A percentile compares a stretch with the other conserved stretches of the same genome.
Evolutionary conservation across 2,888 invertebrate genomes (phyloP).

Genomic region (Dicyrtomina minuta): DNA sequence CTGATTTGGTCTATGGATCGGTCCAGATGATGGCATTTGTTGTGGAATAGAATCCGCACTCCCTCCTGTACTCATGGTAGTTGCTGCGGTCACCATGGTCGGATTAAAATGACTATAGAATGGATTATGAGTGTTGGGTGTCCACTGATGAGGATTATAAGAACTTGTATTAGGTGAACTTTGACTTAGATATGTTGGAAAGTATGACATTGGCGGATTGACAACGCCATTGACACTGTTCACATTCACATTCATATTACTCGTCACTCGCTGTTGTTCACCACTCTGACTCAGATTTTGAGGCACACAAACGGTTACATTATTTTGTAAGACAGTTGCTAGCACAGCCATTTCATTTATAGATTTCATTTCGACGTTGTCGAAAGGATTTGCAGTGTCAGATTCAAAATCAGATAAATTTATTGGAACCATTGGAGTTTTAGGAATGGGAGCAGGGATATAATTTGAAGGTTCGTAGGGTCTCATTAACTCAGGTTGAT

Average conservation of each 20-base stretch:
- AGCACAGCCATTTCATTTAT: slow-evolving; percentile 89
- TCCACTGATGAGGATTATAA: slow-evolving; percentile 19
- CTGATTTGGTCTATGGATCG: neutral
- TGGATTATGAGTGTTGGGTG: slow-evolving; percentile 16
- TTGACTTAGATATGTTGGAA: slow-evolving; percentile 25
- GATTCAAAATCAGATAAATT: slow-evolving; percentile 80
- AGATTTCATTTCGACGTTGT: slow-evolving; percentile 86
- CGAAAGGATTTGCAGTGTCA: slow-evolving; percentile 89
- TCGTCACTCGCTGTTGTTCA: neutral
- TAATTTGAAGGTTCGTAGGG: neutral
- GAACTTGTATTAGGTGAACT: slow-evolving; percentile 11
- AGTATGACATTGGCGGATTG: slow-evolving; percentile 6
- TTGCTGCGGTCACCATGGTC: slow-evolving; percentile 1
- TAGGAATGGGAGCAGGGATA: slow-evolving; percentile 1
- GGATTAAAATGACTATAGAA: slow-evolving; percentile 15
- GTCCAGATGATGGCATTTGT: neutral
- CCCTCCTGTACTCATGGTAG: slow-evolving; percentile 1
- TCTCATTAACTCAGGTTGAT: slow-evolving; percentile 5
- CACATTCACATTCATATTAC: slow-evolving; percentile 6
- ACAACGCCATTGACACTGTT: slow-evolving; percentile 6
- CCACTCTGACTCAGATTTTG: slow-evolving; percentile 18
- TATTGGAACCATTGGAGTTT: slow-evolving; percentile 38
- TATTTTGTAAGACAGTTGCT: slow-evolving; percentile 68
- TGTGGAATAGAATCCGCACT: slow-evolving; percentile 7
- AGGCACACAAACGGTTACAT: slow-evolving; percentile 21